phyloP scores from a whole-genome alignment of 2,888 invertebrate genomes.

The Nomada goodeniana region DNA sequence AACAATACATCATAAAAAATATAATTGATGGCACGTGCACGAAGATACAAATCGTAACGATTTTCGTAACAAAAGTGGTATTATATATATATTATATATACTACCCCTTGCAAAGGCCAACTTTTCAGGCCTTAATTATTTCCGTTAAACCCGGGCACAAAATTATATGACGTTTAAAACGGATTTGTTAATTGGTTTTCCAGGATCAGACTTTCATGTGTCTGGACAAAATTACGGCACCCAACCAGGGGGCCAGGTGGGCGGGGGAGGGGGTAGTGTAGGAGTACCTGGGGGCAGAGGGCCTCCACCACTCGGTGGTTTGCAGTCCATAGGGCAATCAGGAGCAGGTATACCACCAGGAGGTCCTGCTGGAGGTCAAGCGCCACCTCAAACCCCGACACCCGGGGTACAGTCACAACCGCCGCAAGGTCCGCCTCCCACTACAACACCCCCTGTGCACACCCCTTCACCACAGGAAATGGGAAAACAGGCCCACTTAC shows the following conservation, averaged over 20 bases:
- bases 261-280: conserved; percentile 81
- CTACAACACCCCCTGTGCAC: conserved; percentile 80
- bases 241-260: conserved; percentile 83
- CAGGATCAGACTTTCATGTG: conserved; percentile 83
- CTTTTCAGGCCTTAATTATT: not conserved
- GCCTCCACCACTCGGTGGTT: conserved; percentile 78
- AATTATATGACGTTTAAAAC: conserved; percentile 6
- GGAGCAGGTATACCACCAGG: conserved; percentile 79
- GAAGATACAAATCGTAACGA: not conserved
- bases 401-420: conserved; percentile 79
- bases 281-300: conserved; percentile 81
- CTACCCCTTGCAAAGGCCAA: not conserved
- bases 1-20: not conserved
- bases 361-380: conserved; percentile 75
- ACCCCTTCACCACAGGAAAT: conserved; percentile 80
- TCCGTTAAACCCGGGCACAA: not conserved
- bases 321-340: conserved; percentile 80
- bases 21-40: not conserved
- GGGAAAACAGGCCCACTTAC: conserved; percentile 81
- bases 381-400: conserved; percentile 75
- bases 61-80: not conserved
- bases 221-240: conserved; percentile 82
- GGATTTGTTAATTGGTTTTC: conserved; percentile 27
- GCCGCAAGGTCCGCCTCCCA: conserved; percentile 79
- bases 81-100: too few relatives aligned